A percentile compares a stretch with the other conserved stretches of the same genome.
phyloP scores from a whole-genome alignment of 2,797 vertebrate genomes.

The Lacerta agilis region DNA sequence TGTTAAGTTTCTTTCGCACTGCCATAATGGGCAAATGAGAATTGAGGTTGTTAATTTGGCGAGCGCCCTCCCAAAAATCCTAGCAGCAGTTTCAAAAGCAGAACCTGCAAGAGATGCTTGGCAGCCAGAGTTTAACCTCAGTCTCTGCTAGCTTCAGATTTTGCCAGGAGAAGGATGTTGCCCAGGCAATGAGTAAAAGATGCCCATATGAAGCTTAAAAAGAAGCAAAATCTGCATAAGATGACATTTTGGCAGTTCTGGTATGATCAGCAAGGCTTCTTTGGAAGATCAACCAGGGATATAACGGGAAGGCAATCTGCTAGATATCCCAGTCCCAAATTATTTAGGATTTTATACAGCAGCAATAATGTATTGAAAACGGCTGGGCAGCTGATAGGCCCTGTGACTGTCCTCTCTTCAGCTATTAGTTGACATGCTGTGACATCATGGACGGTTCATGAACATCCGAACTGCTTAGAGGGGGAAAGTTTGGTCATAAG shows the following conservation, averaged over 20 bases:
- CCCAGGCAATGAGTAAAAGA: not conserved
- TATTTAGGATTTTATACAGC: too few relatives aligned
- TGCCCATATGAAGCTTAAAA: not conserved
- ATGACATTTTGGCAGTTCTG: not conserved
- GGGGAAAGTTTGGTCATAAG: not conserved
- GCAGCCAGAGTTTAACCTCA: not conserved
- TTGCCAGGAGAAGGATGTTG: not conserved
- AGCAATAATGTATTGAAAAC: too few relatives aligned
- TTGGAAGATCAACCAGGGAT: too few relatives aligned
- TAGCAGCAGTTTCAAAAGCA: not conserved
- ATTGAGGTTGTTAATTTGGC: not conserved
- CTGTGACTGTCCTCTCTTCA: not conserved
- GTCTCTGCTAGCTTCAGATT: not conserved
- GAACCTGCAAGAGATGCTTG: not conserved
- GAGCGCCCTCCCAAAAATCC: not conserved
- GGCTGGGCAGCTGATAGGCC: too few relatives aligned
- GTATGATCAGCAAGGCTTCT: not conserved
- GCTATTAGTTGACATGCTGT: not conserved
- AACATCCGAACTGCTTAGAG: not conserved
- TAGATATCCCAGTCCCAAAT: too few relatives aligned
- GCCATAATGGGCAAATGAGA: fast-evolving
- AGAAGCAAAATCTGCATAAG: not conserved
- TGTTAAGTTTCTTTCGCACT: not conserved
- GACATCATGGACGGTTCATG: not conserved
- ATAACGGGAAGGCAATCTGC: too few relatives aligned